Conservation (phyloP, 2,888 invertebrate genomes). For the Hypsopygia costalis region DNA sequence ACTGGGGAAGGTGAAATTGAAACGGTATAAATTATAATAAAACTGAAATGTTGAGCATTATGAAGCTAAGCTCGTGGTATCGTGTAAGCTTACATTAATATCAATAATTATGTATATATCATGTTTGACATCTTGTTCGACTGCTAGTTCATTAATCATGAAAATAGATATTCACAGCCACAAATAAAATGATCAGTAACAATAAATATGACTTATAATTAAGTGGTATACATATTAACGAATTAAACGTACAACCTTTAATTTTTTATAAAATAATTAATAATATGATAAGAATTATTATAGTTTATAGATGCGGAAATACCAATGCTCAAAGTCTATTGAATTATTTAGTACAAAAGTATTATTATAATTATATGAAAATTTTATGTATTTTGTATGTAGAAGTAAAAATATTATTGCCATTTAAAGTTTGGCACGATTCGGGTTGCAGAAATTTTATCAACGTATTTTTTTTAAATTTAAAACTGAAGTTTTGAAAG, state of each 20-base stretch:
- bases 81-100: slow-evolving; percentile 52
- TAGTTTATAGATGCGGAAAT: background rate
- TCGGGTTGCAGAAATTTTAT: slow-evolving; percentile 20
- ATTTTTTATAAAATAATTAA: slow-evolving; percentile 8
- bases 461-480: slow-evolving; percentile 2
- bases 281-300: background rate
- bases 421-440: slow-evolving; percentile 37
- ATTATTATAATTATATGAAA: background rate
- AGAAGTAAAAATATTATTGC: slow-evolving; percentile 22
- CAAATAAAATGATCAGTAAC: slow-evolving; percentile 23
- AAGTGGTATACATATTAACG: slow-evolving; percentile 5
- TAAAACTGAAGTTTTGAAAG: background rate
- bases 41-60: slow-evolving; percentile 50
- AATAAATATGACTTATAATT: slow-evolving; percentile 15
- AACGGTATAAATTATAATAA: slow-evolving; percentile 33
- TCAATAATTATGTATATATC: slow-evolving; percentile 32
- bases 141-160: slow-evolving; percentile 16
- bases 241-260: slow-evolving; percentile 6
- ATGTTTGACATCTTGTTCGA: slow-evolving; percentile 26
- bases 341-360: background rate
- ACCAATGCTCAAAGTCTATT: slow-evolving; percentile 1
- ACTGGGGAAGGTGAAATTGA: slow-evolving; percentile 35
- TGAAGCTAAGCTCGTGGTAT: slow-evolving; percentile 64
- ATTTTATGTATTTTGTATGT: background rate
- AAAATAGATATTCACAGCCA: slow-evolving; percentile 28